These are phyloP conservation scores for Myotis planiceps DNA, from an alignment of 2,797 vertebrate genomes.

Conservation along the genomic window DNA sequence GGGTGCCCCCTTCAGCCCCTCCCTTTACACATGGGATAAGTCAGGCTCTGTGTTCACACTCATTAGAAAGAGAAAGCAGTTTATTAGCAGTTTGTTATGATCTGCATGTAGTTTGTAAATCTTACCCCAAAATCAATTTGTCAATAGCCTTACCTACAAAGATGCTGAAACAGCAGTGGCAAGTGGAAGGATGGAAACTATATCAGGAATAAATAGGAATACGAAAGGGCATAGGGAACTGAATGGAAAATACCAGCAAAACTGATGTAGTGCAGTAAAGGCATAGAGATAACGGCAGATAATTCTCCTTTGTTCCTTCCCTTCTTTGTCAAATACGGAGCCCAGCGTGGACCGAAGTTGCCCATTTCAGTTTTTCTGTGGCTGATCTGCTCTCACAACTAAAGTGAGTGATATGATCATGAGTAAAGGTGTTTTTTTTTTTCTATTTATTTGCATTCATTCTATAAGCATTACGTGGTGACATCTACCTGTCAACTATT, in stretches of 20 bases:
- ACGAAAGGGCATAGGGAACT: not conserved
- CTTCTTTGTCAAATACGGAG: not conserved
- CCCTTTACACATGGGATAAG: not conserved
- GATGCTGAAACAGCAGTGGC: constrained; percentile 37
- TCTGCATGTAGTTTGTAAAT: constrained; percentile 63
- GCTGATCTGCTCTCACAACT: not conserved
- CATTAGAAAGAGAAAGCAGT: constrained; percentile 40
- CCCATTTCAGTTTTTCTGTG: not conserved
- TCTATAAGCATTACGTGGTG: not conserved
- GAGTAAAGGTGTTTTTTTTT: not conserved
- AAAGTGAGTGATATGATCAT: not conserved
- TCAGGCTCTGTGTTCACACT: constrained; percentile 2
- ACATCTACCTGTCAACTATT: not conserved
- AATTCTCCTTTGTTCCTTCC: not conserved
- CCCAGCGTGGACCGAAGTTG: not conserved
- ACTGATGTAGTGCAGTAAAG: not conserved
- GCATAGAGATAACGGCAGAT: not conserved
- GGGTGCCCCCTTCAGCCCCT: not conserved
- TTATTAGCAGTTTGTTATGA: constrained; percentile 61
- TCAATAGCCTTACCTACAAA: constrained; percentile 24
- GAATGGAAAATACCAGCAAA: not conserved
- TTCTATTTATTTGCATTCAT: not conserved
- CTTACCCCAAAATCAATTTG: constrained; percentile 50
- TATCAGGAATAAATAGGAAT: not conserved
- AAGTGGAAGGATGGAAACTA: not conserved